phyloP scores from a whole-genome alignment of 2,113 vertebrate species.

The Anhinga anhinga region DNA sequence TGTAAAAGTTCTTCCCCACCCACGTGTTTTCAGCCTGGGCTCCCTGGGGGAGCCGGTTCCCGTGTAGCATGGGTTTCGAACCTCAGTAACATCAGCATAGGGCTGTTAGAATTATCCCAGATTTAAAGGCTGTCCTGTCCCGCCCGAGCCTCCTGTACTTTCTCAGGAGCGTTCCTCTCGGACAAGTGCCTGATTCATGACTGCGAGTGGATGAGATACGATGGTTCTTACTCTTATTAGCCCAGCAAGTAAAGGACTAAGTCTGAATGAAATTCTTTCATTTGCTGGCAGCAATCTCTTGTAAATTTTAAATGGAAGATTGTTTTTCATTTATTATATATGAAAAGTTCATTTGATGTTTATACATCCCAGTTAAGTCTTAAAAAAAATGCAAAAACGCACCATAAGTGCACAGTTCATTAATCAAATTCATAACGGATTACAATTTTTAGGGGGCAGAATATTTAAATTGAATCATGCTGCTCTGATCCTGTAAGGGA shows the following conservation, averaged over 20 bases:
- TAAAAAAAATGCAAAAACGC: neutral
- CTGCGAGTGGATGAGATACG: neutral
- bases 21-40: accelerated
- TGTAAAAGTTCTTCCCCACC: neutral
- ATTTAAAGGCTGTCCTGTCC: neutral
- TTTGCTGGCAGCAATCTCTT: neutral
- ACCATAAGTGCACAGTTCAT: neutral
- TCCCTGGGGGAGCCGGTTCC: neutral
- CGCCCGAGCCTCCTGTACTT: neutral
- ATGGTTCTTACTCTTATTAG: neutral
- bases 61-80: accelerated
- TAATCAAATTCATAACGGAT: neutral
- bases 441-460: neutral
- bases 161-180: neutral
- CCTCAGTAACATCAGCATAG: neutral
- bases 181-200: neutral
- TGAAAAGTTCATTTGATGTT: neutral
- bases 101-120: neutral
- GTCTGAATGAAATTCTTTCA: neutral
- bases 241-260: neutral
- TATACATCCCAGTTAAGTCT: neutral
- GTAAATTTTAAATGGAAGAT: neutral
- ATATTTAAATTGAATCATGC: accelerated
- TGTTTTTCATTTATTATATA: neutral
- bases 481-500: neutral